Conservation (phyloP, 2,888 invertebrate genomes). For the Orthonevra nobilis region DNA sequence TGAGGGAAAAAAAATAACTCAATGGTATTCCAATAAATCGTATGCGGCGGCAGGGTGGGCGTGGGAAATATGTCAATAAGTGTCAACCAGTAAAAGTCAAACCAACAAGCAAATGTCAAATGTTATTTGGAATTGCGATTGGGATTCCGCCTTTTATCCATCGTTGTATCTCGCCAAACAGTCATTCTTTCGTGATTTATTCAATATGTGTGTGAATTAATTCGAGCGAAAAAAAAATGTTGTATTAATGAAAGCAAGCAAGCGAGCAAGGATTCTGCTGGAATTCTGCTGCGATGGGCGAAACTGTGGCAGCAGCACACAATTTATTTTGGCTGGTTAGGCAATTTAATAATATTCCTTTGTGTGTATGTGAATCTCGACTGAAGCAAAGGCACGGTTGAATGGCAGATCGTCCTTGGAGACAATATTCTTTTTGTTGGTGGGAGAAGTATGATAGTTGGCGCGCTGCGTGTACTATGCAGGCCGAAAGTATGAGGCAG, state of each 20-base stretch:
- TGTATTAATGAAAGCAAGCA: constrained; percentile 31
- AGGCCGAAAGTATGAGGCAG: too few species aligned
- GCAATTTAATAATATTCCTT: constrained; percentile 54
- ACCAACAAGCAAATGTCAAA: constrained; percentile 45
- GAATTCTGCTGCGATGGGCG: constrained; percentile 12
- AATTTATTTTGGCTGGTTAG: constrained; percentile 57
- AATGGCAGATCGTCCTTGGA: constrained; percentile 12
- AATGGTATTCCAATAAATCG: constrained; percentile 61
- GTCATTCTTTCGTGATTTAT: constrained; percentile 39
- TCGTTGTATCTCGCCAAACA: not conserved
- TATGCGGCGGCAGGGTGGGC: constrained; percentile 17
- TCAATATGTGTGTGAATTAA: constrained; percentile 38
- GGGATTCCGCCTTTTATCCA: not conserved
- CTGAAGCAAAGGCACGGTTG: too few species aligned
- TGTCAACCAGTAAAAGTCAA: constrained; percentile 40
- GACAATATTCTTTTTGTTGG: not conserved
- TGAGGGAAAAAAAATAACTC: constrained; percentile 43
- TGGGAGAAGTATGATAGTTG: too few species aligned
- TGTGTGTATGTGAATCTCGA: not conserved
- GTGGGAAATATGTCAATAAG: constrained; percentile 54
- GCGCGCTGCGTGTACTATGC: too few species aligned
- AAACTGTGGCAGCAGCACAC: constrained; percentile 36
- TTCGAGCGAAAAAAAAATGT: constrained; percentile 54
- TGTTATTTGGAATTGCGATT: constrained; percentile 25
- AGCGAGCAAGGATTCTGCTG: not conserved